Evolutionary conservation across 2,888 invertebrate species (phyloP).

Genomic region (Drosophila formosana): DNA sequence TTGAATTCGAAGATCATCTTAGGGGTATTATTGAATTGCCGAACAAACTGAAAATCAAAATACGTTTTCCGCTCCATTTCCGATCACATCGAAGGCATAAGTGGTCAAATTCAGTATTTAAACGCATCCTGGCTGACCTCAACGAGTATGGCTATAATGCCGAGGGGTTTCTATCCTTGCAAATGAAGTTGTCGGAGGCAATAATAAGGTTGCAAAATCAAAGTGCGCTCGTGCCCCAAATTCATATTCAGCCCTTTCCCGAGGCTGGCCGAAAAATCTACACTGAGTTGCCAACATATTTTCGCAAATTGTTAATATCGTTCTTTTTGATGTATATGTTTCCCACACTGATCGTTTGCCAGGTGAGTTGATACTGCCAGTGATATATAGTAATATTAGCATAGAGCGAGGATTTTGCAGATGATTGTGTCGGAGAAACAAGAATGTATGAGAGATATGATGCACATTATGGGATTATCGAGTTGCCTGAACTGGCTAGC

Average conservation of each 20-base stretch:
- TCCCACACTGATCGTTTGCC: slow-evolving; percentile 32
- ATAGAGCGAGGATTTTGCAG: slow-evolving; percentile 20
- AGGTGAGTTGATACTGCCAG: slow-evolving; percentile 27
- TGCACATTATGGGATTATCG: slow-evolving; percentile 45
- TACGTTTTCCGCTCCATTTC: slow-evolving; percentile 51
- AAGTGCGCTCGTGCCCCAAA: slow-evolving; percentile 16
- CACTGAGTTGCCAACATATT: neutral
- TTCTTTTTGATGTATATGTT: neutral
- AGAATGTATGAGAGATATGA: slow-evolving; percentile 32
- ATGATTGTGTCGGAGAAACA: slow-evolving; percentile 49
- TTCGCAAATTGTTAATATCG: neutral
- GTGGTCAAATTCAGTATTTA: slow-evolving; percentile 25
- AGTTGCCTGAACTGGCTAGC: slow-evolving; percentile 54
- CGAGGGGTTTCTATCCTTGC: slow-evolving; percentile 49
- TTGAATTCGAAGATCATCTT: slow-evolving; percentile 50
- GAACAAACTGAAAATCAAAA: slow-evolving; percentile 10
- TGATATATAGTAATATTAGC: neutral
- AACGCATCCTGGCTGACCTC: neutral
- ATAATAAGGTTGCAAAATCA: slow-evolving; percentile 17
- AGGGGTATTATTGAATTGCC: slow-evolving; percentile 26
- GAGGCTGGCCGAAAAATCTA: neutral
- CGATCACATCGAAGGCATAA: neutral
- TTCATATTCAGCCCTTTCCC: slow-evolving; percentile 36
- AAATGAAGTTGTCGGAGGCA: slow-evolving; percentile 34
- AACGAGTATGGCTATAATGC: slow-evolving; percentile 8